Evolutionary conservation across 2,797 vertebrate species (phyloP).

Genomic region (Choloepus didactylus): DNA sequence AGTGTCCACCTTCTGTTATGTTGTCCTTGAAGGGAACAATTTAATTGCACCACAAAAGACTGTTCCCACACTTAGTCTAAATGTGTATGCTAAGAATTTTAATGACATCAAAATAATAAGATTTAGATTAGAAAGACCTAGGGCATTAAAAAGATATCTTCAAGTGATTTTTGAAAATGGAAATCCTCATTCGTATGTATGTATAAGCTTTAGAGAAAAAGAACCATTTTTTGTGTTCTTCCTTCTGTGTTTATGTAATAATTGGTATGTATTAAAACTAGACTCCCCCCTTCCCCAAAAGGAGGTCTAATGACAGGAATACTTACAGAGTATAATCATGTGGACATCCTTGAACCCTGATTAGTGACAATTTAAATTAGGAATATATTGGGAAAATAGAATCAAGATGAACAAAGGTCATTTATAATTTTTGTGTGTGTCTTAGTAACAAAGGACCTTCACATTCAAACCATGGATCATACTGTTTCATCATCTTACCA

Average conservation of each 20-base stretch:
- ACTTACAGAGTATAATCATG: not conserved
- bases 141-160: conserved; percentile 72
- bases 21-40: conserved; percentile 77
- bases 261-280: conserved; percentile 18
- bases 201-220: conserved; percentile 72
- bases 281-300: not conserved
- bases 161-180: conserved; percentile 70
- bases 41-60: conserved; percentile 79
- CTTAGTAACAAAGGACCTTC: not conserved
- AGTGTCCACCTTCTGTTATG: conserved; percentile 68
- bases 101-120: conserved; percentile 77
- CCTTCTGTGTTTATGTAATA: conserved; percentile 72
- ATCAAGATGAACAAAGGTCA: not conserved
- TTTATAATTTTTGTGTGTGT: conserved; percentile 1
- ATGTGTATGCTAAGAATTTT: conserved; percentile 82
- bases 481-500: not conserved
- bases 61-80: conserved; percentile 40
- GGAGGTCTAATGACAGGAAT: conserved; percentile 44
- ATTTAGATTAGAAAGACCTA: conserved; percentile 82
- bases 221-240: conserved; percentile 23
- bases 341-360: not conserved
- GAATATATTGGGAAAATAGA: not conserved
- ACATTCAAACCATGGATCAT: not conserved
- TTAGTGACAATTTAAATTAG: not conserved
- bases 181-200: conserved; percentile 73